A percentile compares a stretch with the other conserved stretches of the same genome.
Conservation (phyloP, 2,797 vertebrate genomes). For the Diglossa cyanea region DNA sequence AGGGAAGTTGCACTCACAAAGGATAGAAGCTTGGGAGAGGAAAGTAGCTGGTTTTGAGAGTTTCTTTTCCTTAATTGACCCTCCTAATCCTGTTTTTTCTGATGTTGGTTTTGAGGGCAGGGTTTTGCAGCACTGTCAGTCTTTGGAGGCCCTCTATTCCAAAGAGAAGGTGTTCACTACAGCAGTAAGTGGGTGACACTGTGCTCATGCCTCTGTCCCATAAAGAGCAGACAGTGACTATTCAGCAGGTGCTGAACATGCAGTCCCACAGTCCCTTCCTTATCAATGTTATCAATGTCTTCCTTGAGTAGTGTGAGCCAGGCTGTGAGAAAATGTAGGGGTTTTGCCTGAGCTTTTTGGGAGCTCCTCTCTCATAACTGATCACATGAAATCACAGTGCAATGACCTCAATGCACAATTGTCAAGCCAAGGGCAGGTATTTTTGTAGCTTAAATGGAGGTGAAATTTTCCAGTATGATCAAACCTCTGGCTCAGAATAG, state of each 20-base stretch:
- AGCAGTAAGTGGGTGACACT: not conserved
- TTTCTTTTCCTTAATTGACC: not conserved
- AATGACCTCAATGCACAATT: not conserved
- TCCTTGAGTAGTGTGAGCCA: not conserved
- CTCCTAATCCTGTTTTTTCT: not conserved
- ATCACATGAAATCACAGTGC: not conserved
- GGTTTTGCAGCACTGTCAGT: not conserved
- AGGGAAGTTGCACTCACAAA: rapidly evolving
- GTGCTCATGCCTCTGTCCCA: not conserved
- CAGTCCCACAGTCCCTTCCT: not conserved
- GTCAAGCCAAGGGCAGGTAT: not conserved
- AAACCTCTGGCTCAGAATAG: not conserved
- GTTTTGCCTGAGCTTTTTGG: not conserved
- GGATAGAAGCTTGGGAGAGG: not conserved
- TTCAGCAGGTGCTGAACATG: not conserved
- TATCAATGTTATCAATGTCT: rapidly evolving
- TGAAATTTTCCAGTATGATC: not conserved
- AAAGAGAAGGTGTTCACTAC: not conserved
- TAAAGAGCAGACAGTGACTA: not conserved
- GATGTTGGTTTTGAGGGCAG: not conserved
- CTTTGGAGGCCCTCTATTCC: not conserved
- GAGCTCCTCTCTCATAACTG: not conserved
- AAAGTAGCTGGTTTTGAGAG: not conserved
- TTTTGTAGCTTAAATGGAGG: not conserved
- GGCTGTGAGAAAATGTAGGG: not conserved